Percentiles rank a stretch among this genome's conserved stretches.
phyloP scores from a whole-genome alignment of 2,888 invertebrate genomes.

The Brachylomia viminalis region DNA sequence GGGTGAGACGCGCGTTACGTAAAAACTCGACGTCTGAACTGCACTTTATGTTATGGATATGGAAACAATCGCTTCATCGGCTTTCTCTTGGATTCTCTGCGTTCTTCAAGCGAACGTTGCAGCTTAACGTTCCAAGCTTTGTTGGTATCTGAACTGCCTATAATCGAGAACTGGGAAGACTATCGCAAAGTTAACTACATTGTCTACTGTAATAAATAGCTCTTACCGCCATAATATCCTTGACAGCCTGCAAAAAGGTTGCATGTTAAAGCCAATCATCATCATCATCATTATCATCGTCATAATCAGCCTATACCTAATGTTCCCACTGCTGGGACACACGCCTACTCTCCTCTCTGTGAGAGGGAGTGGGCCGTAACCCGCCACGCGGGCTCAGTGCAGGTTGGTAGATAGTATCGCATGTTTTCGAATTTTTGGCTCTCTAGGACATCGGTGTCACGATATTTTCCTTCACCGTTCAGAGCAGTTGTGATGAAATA shows the following conservation, averaged over 20 bases:
- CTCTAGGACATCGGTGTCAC: no score
- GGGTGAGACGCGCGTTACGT: slow-evolving; percentile 72
- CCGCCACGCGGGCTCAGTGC: no score
- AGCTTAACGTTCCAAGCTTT: slow-evolving; percentile 13
- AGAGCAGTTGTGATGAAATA: no score
- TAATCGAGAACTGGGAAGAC: slow-evolving; percentile 5
- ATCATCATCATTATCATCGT: no score
- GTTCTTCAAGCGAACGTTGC: slow-evolving; percentile 46
- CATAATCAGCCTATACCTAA: no score
- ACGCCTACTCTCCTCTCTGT: no score
- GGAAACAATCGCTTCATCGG: slow-evolving; percentile 65
- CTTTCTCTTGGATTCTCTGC: slow-evolving; percentile 70
- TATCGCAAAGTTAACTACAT: neutral
- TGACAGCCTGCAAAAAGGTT: slow-evolving; percentile 18
- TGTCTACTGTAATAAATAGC: neutral
- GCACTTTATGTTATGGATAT: slow-evolving; percentile 72
- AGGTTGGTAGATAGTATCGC: no score
- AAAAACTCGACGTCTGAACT: slow-evolving; percentile 75
- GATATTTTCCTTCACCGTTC: no score
- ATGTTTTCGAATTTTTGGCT: no score
- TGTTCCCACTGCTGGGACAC: no score
- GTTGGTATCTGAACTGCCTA: slow-evolving; percentile 2
- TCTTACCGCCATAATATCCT: neutral
- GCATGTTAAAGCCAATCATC: neutral
- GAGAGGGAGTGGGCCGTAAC: no score